These are phyloP conservation scores for Heterotis niloticus DNA, from an alignment of 2,113 vertebrate species.

Conservation along the genomic window DNA sequence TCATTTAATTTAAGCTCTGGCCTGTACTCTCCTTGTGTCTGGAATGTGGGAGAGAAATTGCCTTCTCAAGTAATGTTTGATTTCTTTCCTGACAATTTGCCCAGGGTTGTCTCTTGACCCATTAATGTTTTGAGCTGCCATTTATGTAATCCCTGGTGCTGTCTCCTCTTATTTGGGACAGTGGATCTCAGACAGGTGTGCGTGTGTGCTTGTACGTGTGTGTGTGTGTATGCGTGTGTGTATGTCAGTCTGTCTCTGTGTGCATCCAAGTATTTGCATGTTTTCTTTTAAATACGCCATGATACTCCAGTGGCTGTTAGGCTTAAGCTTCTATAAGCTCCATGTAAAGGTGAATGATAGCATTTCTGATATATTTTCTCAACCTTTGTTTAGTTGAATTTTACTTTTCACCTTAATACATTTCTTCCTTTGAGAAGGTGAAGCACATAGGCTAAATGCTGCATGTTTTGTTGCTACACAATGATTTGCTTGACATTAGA, in stretches of 20 bases:
- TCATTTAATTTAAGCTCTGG: background rate
- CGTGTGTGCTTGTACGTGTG: background rate
- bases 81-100: background rate
- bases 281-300: no score
- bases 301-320: background rate
- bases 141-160: background rate
- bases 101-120: background rate
- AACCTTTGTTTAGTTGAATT: no score
- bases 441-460: no score
- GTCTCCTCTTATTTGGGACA: background rate
- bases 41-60: slow-evolving; percentile 5
- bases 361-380: no score
- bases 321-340: background rate
- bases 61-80: background rate
- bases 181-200: slow-evolving; percentile 7
- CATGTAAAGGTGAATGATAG: background rate
- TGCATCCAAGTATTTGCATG: no score
- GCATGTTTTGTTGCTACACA: no score
- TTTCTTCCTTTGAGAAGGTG: no score
- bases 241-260: no score
- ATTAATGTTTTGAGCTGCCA: background rate
- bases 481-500: no score
- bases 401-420: no score
- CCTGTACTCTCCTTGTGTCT: background rate
- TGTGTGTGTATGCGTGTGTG: no score